A percentile compares a stretch with the other conserved stretches of the same genome.
Conservation (phyloP, 1,140 invertebrate species). For the Drosophila bifasciata region DNA sequence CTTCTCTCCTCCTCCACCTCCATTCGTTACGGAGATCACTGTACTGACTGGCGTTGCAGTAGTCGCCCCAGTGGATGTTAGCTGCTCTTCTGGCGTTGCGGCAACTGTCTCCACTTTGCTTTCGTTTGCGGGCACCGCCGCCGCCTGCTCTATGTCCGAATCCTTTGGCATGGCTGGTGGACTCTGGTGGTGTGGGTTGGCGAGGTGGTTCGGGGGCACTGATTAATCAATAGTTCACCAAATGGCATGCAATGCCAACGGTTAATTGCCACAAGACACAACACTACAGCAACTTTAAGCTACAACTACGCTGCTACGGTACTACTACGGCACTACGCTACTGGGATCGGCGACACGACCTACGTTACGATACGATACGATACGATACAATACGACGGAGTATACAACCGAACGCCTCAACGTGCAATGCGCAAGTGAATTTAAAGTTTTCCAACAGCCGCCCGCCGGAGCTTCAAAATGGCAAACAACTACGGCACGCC, state of each 20-base stretch:
- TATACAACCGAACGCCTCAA: slow-evolving; percentile 55
- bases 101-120: slow-evolving; percentile 47
- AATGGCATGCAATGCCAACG: slow-evolving; percentile 47
- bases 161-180: slow-evolving; percentile 61
- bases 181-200: background rate
- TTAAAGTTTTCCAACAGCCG: slow-evolving; percentile 51
- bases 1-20: slow-evolving; percentile 18
- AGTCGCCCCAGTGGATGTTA: slow-evolving; percentile 5
- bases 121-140: slow-evolving; percentile 31
- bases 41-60: slow-evolving; percentile 25
- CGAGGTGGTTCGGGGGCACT: background rate
- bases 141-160: slow-evolving; percentile 66
- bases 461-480: slow-evolving; percentile 25
- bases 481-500: slow-evolving; percentile 34
- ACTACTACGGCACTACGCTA: slow-evolving; percentile 6
- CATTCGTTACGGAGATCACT: slow-evolving; percentile 51
- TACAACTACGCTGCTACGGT: slow-evolving; percentile 9
- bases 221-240: slow-evolving; percentile 58
- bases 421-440: slow-evolving; percentile 75
- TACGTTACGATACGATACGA: background rate
- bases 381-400: slow-evolving; percentile 1
- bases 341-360: slow-evolving; percentile 4
- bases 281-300: slow-evolving; percentile 15
- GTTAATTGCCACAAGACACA: slow-evolving; percentile 39
- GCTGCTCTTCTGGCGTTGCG: slow-evolving; percentile 33